Conservation (phyloP, 2,113 vertebrate genomes). For the Pelvicachromis taeniatus region DNA sequence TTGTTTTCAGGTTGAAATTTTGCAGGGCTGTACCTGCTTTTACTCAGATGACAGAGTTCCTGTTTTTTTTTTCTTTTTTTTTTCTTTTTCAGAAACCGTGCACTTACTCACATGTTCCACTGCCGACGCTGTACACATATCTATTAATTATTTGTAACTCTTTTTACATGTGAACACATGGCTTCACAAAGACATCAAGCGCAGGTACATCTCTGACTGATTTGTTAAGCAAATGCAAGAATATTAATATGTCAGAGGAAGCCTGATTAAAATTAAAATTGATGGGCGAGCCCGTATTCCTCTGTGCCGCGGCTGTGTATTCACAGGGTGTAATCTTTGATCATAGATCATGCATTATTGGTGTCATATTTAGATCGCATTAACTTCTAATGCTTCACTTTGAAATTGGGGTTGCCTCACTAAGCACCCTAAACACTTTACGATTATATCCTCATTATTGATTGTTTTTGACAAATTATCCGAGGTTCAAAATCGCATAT, state of each 20-base stretch:
- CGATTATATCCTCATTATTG: conserved; percentile 23
- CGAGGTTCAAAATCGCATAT: conserved; percentile 36
- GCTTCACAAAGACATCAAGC: not conserved
- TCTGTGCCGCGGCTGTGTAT: not conserved
- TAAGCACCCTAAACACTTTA: conserved; percentile 7
- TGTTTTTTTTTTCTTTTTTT: not conserved
- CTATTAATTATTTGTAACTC: conserved; percentile 5
- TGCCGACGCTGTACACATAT: not conserved
- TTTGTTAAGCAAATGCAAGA: not conserved
- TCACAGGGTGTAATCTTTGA: conserved; percentile 12
- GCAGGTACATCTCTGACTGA: conserved; percentile 15
- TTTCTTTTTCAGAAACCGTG: not conserved
- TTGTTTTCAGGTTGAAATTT: not conserved
- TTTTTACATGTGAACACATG: not conserved
- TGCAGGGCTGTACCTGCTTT: not conserved
- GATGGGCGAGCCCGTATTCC: conserved; percentile 18
- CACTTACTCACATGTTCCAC: not conserved
- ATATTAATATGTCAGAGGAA: conserved; percentile 28
- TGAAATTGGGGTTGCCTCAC: conserved; percentile 17
- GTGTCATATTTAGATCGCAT: conserved; percentile 24
- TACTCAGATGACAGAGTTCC: not conserved
- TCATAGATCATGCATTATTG: conserved; percentile 18
- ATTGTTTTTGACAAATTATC: conserved; percentile 38
- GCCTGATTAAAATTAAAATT: conserved; percentile 32
- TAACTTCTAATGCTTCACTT: not conserved